These are phyloP conservation scores for Hyles euphorbiae DNA, from an alignment of 1,140 invertebrate genomes.

Conservation along the genomic window DNA sequence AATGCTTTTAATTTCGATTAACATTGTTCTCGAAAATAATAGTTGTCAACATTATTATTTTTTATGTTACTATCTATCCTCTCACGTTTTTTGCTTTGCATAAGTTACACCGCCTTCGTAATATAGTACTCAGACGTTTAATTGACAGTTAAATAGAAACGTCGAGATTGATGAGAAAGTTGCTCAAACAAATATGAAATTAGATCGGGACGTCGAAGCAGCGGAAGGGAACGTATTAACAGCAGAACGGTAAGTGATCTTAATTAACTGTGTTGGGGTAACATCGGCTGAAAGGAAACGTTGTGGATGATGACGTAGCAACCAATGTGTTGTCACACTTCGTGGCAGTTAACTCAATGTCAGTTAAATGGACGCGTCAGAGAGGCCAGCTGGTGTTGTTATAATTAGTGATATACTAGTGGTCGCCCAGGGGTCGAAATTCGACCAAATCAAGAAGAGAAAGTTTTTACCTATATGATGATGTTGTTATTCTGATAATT, in stretches of 20 bases:
- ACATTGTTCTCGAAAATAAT: too few species aligned
- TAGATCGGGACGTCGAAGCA: slow-evolving; percentile 13
- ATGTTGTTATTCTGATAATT: too few species aligned
- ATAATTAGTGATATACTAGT: slow-evolving; percentile 39
- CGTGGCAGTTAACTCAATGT: slow-evolving; percentile 49
- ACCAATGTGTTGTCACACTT: slow-evolving; percentile 57
- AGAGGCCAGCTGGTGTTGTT: slow-evolving; percentile 41
- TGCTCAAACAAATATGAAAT: slow-evolving; percentile 2
- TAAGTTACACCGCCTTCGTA: too few species aligned
- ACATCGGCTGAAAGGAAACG: slow-evolving; percentile 39
- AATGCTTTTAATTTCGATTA: too few species aligned
- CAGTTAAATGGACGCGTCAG: slow-evolving; percentile 49
- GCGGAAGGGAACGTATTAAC: slow-evolving; percentile 36
- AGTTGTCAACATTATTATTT: too few species aligned
- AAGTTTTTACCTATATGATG: too few species aligned
- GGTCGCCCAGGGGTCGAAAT: too few species aligned
- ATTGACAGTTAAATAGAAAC: background rate
- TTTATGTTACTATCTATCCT: too few species aligned
- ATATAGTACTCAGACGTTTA: too few species aligned
- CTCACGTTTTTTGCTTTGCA: too few species aligned
- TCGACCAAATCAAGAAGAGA: too few species aligned
- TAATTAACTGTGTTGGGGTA: slow-evolving; percentile 51
- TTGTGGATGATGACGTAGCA: slow-evolving; percentile 34
- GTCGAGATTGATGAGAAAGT: slow-evolving; percentile 3
- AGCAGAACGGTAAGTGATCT: slow-evolving; percentile 43